These are phyloP conservation scores for Bubo bubo DNA, from an alignment of 2,113 vertebrate species.

Conservation along the genomic window DNA sequence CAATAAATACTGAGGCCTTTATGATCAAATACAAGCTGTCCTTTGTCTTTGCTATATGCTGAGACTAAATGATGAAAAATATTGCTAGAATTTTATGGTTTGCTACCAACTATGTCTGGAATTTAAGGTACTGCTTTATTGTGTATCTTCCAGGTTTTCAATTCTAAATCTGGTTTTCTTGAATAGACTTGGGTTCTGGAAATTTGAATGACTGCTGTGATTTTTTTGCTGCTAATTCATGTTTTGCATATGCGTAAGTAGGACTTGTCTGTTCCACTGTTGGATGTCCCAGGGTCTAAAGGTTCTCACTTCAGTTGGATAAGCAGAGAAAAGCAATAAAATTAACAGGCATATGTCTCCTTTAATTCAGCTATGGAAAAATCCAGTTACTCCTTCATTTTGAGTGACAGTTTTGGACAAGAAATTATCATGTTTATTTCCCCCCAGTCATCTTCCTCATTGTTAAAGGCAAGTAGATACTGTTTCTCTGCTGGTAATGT, in stretches of 20 bases:
- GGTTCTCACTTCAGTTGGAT: neutral
- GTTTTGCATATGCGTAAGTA: neutral
- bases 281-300: neutral
- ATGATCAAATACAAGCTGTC: neutral
- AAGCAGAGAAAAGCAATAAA: constrained; percentile 7
- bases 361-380: constrained; percentile 15
- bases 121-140: neutral
- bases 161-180: neutral
- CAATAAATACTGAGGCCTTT: neutral
- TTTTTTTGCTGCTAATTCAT: neutral
- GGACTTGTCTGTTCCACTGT: neutral
- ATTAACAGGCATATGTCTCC: neutral
- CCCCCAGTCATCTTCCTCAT: neutral
- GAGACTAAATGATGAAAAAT: neutral
- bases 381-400: neutral
- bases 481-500: neutral
- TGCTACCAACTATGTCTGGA: neutral
- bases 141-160: neutral
- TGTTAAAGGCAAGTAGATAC: constrained; percentile 6
- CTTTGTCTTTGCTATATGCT: neutral
- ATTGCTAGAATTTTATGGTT: neutral
- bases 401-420: constrained; percentile 41
- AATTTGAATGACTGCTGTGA: neutral
- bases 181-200: neutral
- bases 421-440: constrained; percentile 35